Percentiles rank a stretch among this genome's conserved stretches.
Evolutionary conservation across 2,888 invertebrate species (phyloP).

Genomic region (Tiphia femorata): DNA sequence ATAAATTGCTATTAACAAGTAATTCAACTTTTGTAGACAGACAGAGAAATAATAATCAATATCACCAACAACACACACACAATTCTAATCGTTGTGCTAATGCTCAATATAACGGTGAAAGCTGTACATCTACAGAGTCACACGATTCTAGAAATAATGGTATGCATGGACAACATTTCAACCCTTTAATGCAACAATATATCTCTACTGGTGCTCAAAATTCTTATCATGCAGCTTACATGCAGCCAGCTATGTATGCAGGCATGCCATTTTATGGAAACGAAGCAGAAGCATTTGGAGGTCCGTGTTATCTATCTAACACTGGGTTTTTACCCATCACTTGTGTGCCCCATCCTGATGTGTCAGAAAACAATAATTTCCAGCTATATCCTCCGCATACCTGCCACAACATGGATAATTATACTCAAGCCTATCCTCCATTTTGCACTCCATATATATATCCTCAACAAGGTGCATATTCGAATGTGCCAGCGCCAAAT

Average conservation of each 20-base stretch:
- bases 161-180: constrained; percentile 15
- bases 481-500: constrained; percentile 33
- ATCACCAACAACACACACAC: no score
- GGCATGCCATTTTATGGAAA: constrained; percentile 42
- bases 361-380: constrained; percentile 35
- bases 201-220: constrained; percentile 15
- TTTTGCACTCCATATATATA: constrained; percentile 50
- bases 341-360: constrained; percentile 47
- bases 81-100: no score
- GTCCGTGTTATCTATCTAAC: constrained; percentile 42
- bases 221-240: constrained; percentile 40
- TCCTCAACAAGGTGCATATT: constrained; percentile 39
- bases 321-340: constrained; percentile 43
- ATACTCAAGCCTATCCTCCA: constrained; percentile 40
- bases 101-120: no score
- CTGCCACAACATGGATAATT: constrained; percentile 38
- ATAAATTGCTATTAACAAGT: no score
- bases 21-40: no score
- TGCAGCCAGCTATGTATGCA: constrained; percentile 46
- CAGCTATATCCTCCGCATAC: constrained; percentile 37
- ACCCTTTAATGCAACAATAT: constrained; percentile 19
- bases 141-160: constrained; percentile 18
- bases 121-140: constrained; percentile 8
- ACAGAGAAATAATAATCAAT: no score
- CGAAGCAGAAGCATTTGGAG: constrained; percentile 44